A percentile compares a stretch with the other conserved stretches of the same genome.
Evolutionary conservation across 2,113 vertebrate species (phyloP).

Genomic region (Smithornis capensis): DNA sequence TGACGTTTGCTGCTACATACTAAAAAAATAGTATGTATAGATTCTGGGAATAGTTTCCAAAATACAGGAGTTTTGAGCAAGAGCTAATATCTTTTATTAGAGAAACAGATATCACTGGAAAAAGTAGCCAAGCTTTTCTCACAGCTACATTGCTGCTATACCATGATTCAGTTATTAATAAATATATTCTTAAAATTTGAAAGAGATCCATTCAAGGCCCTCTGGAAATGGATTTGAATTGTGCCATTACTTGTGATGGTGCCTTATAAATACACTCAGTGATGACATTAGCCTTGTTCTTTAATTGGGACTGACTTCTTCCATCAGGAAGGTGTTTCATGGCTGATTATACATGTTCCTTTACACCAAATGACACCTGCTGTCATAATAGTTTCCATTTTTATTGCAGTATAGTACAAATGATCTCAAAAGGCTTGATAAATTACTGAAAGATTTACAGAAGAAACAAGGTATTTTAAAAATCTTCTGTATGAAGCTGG

Average conservation of each 20-base stretch:
- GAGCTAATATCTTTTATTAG: not conserved
- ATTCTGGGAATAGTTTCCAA: not conserved
- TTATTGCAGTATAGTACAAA: conserved; percentile 27
- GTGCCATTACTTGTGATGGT: not conserved
- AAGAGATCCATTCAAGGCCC: not conserved
- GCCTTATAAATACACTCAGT: not conserved
- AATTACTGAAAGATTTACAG: conserved; percentile 23
- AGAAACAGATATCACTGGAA: not conserved
- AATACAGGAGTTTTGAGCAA: not conserved
- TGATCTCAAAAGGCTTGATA: conserved; percentile 20
- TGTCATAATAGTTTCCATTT: conserved; percentile 55
- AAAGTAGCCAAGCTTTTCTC: not conserved
- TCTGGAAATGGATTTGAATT: not conserved
- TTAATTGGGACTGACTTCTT: conserved; percentile 17
- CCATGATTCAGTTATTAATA: not conserved
- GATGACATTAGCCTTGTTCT: conserved; percentile 1
- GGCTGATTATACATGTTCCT: conserved; percentile 40
- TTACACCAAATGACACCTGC: conserved; percentile 25
- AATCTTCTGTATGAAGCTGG: not conserved
- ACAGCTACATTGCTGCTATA: not conserved
- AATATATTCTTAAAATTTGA: not conserved
- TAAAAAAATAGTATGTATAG: not conserved
- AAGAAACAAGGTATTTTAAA: conserved; percentile 34
- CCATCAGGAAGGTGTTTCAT: conserved; percentile 13
- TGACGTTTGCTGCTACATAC: not conserved